Base-by-base conservation (phyloP, 2,113 vertebrate genomes). In the Pachypanchax playfairii region DNA sequence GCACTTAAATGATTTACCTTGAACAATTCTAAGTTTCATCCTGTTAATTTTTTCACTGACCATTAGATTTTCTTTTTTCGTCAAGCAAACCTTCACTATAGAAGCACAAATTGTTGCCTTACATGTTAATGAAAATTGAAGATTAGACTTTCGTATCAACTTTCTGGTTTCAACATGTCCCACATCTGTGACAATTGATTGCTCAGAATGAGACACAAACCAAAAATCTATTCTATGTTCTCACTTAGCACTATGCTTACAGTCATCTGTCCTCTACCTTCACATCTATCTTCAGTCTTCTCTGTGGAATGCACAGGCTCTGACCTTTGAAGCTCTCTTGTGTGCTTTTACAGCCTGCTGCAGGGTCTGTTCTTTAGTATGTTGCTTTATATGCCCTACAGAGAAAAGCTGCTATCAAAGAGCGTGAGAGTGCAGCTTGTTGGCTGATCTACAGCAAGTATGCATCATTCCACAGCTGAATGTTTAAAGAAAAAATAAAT, bases 371-470 rank as follows among this genome's bases (percentile, higher is more conserved):
- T 68, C 73, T 82, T 70, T 77, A 57, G 53, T 64, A 54, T 35
- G 38, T 63, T 56, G 70, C 48, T 62, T 77, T 64, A 59, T 58
- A 57, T 11, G 0, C 71, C 56, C 72, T 35, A 50, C 41, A 52
- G 80, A 74, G 65, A 73, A n/a, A 56, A 24, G 64, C 43, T 68
- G 68, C 79, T 77, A 70, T 67, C 71, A 79, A 69, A 82, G 85
- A 81, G 75, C 82, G 73, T 85, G 84, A 81, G 84, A 89, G 52
- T 80, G 70, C 62, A 52, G 65, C 63, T 51, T 15, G 53, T 61
- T 81, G 68, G 70, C 67, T 69, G 35, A 64, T 50, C 71, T 79
- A 74, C 55, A 39, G 69, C 42, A 60, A 68, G 68, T 75, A 68
- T 38, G 59, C 51, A 59, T 67, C 52, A 68, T 78, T 65, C 78